Percentiles rank a stretch among this genome's conserved stretches.
These are phyloP conservation scores for Pangasianodon hypophthalmus DNA, from an alignment of 2,113 vertebrate species.

Conservation along the genomic window DNA sequence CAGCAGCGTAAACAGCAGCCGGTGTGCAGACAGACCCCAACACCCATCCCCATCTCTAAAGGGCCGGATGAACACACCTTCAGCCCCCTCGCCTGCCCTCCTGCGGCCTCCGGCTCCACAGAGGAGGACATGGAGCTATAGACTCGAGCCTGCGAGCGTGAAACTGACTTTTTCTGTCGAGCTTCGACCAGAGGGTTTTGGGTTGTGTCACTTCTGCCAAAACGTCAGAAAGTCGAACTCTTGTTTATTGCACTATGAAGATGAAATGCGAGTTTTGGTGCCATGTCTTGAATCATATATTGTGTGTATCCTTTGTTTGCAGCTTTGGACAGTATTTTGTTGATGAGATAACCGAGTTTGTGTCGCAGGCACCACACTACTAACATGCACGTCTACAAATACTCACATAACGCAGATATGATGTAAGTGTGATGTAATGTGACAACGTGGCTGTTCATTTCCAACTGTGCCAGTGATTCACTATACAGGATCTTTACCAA, in stretches of 20 bases:
- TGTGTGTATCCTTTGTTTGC: background rate
- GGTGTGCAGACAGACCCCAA: slow-evolving; percentile 58
- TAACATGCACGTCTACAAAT: background rate
- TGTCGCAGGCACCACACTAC: slow-evolving; percentile 16
- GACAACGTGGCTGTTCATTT: background rate
- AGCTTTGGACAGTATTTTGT: background rate
- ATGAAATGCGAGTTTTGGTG: background rate
- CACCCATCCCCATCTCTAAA: slow-evolving; percentile 56
- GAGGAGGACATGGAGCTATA: slow-evolving; percentile 83
- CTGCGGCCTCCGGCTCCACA: slow-evolving; percentile 54
- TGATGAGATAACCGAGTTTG: background rate
- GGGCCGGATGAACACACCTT: slow-evolving; percentile 52
- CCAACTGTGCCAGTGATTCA: background rate
- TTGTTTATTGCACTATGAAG: slow-evolving; percentile 16
- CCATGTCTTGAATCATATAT: slow-evolving; percentile 9
- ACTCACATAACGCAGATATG: background rate
- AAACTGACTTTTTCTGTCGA: background rate
- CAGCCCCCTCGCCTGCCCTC: slow-evolving; percentile 58
- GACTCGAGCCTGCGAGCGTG: slow-evolving; percentile 17
- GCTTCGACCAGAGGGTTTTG: background rate
- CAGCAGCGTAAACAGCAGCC: slow-evolving; percentile 70
- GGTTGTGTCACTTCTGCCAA: no score
- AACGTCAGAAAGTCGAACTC: background rate
- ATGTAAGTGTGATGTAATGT: background rate
- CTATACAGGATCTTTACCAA: background rate